Evolutionary conservation across 2,113 vertebrate genomes (phyloP).

Genomic region (Gnathonemus echidnorhynchus): DNA sequence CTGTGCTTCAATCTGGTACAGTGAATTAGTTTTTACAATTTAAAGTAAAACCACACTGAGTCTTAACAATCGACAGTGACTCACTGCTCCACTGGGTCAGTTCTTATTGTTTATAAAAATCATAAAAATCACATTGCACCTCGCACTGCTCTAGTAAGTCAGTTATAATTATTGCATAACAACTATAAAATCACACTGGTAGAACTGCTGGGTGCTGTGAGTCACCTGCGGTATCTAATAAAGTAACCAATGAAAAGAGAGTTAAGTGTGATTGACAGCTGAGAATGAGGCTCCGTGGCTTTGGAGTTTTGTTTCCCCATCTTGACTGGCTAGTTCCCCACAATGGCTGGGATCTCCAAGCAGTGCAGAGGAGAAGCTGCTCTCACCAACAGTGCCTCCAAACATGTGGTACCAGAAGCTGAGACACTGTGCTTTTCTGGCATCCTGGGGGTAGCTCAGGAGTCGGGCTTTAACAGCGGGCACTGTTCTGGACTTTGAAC

Average conservation of each 20-base stretch:
- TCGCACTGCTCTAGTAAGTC: neutral
- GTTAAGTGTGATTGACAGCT: neutral
- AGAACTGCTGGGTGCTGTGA: neutral
- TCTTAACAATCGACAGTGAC: neutral
- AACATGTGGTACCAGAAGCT: conserved; percentile 64
- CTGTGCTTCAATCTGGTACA: neutral
- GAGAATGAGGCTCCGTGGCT: neutral
- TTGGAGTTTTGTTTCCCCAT: neutral
- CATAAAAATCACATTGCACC: neutral
- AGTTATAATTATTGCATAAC: neutral
- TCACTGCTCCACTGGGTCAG: neutral
- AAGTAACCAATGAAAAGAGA: neutral
- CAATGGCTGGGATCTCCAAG: neutral
- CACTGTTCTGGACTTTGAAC: neutral
- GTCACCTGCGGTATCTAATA: neutral
- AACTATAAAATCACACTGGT: neutral
- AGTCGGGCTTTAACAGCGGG: conserved; percentile 49
- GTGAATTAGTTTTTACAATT: neutral
- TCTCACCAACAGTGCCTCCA: conserved; percentile 57
- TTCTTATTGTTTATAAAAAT: neutral
- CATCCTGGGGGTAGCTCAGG: conserved; percentile 48
- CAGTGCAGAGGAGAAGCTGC: neutral
- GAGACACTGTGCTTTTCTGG: conserved; percentile 44
- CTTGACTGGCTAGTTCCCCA: neutral
- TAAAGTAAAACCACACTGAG: neutral